Evolutionary conservation across 1,140 invertebrate genomes (phyloP), one percentile per base, ranked within the genome.

Genomic region (Anastrepha obliqua): DNA sequence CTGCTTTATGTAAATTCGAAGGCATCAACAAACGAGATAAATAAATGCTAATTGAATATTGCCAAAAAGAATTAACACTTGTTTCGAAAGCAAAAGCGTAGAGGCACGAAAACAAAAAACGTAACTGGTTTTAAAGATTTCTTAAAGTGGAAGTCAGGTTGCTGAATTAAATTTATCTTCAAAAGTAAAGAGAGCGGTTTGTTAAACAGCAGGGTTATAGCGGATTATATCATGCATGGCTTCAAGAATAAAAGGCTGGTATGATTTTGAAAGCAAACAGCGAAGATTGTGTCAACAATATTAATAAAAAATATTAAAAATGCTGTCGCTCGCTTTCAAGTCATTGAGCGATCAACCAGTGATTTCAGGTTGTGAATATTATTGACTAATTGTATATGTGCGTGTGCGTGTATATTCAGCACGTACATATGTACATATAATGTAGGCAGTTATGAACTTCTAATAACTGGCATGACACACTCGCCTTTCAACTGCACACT

Each of bases 391-490:
- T 74, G 6, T 62, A 1, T 15, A 74, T 17, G 15, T 74, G 15
- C 15, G 15, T 13, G 15, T 13, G 13, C 44, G 44, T 47, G 13
- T 47, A 29, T 65, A 65, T 29, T 65, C 4, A 6, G 5, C 29
- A 65, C 17, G 20, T 29, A 9, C 29, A 29, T 7, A 44, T 15
- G 9, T 65, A 29, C 17, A 65, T 2, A 74, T 44, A 44, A 1
- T 74, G 2, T 44, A 5, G n/a, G 42, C 17, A 74, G 42, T 74
- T 74, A 74, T 74, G 67, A 44, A 74, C 44, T 7, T 74, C 42
- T n/a, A 74, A 74, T 74, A 74, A 42, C 44, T 74, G 11, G 44
- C 67, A 44, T 47, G 42, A 74, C 67, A 74, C 67, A 74, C 44
- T 74, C 67, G 42, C 67, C 39, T 74, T 47, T 39, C 67, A 62